Conservation (phyloP, 1,140 invertebrate species). For the Euura lappo region DNA sequence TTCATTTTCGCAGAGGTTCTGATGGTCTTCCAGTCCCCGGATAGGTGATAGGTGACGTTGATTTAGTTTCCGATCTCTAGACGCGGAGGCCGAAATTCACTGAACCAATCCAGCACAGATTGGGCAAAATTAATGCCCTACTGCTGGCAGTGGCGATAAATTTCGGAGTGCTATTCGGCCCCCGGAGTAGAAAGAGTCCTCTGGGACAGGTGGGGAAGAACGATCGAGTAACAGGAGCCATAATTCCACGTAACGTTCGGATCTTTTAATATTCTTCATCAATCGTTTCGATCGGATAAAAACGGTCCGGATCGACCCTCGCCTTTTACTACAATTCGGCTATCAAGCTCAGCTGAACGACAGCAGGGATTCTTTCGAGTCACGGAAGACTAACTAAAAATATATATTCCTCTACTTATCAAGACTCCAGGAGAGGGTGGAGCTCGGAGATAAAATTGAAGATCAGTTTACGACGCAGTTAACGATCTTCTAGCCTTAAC, state of each 20-base stretch:
- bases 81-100: background rate
- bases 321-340: too few species aligned
- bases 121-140: background rate
- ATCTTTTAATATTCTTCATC: too few species aligned
- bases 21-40: too few species aligned
- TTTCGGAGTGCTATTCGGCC: background rate
- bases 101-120: background rate
- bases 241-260: too few species aligned
- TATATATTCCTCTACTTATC: background rate
- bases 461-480: background rate
- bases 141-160: background rate
- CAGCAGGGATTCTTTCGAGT: too few species aligned
- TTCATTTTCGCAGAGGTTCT: too few species aligned
- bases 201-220: background rate
- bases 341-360: too few species aligned
- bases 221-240: background rate
- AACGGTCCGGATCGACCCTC: too few species aligned
- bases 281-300: too few species aligned
- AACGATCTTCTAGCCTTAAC: background rate
- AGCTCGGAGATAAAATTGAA: constrained; percentile 1
- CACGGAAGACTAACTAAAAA: background rate
- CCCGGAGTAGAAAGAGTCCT: background rate
- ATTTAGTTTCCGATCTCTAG: too few species aligned
- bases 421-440: background rate
- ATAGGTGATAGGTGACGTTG: too few species aligned